These are phyloP conservation scores for Drosophila gunungcola DNA, from an alignment of 1,140 invertebrate genomes.

Conservation along the genomic window DNA sequence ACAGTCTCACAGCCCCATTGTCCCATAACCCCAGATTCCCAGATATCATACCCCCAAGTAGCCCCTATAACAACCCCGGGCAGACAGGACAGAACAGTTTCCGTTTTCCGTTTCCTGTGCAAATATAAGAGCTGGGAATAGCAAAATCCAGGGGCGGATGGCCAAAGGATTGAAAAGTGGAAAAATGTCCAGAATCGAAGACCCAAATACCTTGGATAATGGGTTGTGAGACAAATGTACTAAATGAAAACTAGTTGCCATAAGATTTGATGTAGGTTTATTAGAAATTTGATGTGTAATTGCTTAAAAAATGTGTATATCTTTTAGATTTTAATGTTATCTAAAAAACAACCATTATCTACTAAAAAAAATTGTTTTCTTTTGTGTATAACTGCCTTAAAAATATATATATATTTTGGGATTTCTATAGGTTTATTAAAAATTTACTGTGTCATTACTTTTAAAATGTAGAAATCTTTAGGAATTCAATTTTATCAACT, in stretches of 20 bases:
- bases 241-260: not conserved
- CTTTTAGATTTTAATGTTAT: too few relatives aligned
- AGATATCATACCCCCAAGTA: slow-evolving; percentile 6
- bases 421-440: too few relatives aligned
- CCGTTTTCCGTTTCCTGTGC: slow-evolving; percentile 53
- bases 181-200: not conserved
- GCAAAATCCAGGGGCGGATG: not conserved
- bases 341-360: too few relatives aligned
- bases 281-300: not conserved
- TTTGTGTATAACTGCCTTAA: too few relatives aligned
- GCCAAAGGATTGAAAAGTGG: slow-evolving; percentile 5
- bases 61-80: slow-evolving; percentile 4
- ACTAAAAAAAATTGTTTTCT: too few relatives aligned
- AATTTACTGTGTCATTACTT: too few relatives aligned
- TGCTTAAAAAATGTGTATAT: too few relatives aligned
- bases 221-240: not conserved
- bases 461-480: too few relatives aligned
- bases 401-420: too few relatives aligned
- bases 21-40: not conserved
- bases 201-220: not conserved
- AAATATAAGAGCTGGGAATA: slow-evolving; percentile 27
- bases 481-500: too few relatives aligned
- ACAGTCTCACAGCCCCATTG: not conserved
- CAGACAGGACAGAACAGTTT: slow-evolving; percentile 37
- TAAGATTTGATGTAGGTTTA: not conserved